Percentiles rank a stretch among this genome's conserved stretches.
Conservation (phyloP, 2,113 vertebrate genomes). For the Macaca nemestrina region DNA sequence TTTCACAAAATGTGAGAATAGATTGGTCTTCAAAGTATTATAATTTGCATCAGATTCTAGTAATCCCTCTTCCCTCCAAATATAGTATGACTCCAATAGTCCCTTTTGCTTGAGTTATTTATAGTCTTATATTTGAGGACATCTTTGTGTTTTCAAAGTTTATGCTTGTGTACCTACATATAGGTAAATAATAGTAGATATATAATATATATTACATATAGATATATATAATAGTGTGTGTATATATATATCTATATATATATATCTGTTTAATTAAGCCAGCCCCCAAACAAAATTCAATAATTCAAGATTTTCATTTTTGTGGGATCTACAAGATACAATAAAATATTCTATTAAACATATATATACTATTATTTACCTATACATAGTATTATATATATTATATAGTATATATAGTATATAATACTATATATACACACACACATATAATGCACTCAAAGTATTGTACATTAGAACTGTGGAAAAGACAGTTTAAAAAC, state of each 20-base stretch:
- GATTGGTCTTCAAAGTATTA: background rate
- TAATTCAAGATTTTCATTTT: constrained; percentile 22
- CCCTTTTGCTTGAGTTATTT: constrained; percentile 4
- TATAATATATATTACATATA: no score
- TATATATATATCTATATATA: no score
- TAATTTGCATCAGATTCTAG: background rate
- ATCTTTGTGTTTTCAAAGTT: background rate
- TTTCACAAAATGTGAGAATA: background rate
- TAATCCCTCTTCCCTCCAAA: background rate
- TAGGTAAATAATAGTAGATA: no score
- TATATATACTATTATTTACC: background rate
- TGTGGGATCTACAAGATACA: background rate
- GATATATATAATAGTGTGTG: no score
- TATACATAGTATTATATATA: no score
- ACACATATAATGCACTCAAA: background rate
- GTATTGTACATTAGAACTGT: background rate
- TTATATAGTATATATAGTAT: no score
- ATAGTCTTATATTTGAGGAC: background rate
- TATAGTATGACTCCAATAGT: background rate
- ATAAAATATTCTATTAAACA: background rate
- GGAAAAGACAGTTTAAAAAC: constrained; percentile 22
- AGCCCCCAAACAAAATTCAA: background rate
- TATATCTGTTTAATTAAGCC: background rate
- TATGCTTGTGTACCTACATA: background rate
- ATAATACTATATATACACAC: no score